Conservation (phyloP, 1,140 invertebrate genomes). For the Drosophila hydei region DNA sequence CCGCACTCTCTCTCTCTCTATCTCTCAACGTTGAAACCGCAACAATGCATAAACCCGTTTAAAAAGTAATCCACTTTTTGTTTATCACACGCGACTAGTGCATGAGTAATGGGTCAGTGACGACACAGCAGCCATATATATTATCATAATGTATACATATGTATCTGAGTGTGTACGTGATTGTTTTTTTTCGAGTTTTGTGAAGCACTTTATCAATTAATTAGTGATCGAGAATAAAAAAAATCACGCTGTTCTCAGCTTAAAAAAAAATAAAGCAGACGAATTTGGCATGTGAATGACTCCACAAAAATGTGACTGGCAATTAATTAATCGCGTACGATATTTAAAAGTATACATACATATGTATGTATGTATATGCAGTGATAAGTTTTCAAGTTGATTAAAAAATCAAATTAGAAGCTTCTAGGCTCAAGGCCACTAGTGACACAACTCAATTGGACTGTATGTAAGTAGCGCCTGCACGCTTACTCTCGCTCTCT, state of each 20-base stretch:
- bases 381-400: conserved; percentile 22
- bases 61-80: conserved; percentile 12
- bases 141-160: not conserved
- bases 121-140: conserved; percentile 29
- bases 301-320: conserved; percentile 30
- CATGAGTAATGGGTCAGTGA: conserved; percentile 37
- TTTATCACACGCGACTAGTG: conserved; percentile 33
- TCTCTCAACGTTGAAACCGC: not conserved
- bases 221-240: conserved; percentile 12
- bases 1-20: not conserved
- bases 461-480: conserved; percentile 26
- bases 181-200: conserved; percentile 4
- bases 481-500: conserved; percentile 1
- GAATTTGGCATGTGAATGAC: conserved; percentile 31
- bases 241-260: not conserved
- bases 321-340: conserved; percentile 12
- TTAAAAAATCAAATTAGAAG: conserved; percentile 42
- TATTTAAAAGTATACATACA: not conserved
- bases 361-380: not conserved
- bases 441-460: conserved; percentile 22
- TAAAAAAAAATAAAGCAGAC: conserved; percentile 5
- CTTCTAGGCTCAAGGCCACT: conserved; percentile 37
- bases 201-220: conserved; percentile 28
- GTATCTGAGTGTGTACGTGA: not conserved
- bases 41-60: conserved; percentile 25